Base-by-base conservation (phyloP, 2,113 vertebrate species). In the Salminus brasiliensis region DNA sequence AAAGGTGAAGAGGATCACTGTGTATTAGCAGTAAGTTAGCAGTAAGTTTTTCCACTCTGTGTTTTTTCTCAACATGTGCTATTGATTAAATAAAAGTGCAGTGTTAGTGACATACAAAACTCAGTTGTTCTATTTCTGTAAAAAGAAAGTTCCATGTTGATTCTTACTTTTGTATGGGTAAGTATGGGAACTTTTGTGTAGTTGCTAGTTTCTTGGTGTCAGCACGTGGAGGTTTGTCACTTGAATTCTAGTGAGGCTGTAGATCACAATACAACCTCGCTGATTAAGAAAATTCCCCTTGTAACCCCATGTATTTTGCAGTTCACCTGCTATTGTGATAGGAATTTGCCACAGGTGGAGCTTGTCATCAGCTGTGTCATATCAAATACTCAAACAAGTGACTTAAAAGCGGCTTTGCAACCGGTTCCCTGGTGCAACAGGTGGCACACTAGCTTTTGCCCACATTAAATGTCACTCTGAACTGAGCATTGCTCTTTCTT, bases 211-310 rank as follows among this genome's bases (percentile, higher is more conserved):
- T 81, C 49, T 75, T 43, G 21, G 2, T 55, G 60, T 52, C 63
- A 74, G 63, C 49, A 82, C 34, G n/a, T 0, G 34, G 1, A 23
- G 59, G 76, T 0, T 36, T 82, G 86, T 86, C 84, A 90, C 78
- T 87, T 87, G 88, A 85, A 71, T 85, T 86, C 82, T 83, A 87
- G 82, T 75, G 86, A 75, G 82, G 85, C 80, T 43, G n/a, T 21
- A 30, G 18, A 15, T 36, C 49, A 36, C 15, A 36, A 9, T 67
- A 45, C 87, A 87, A 92, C 78, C 74, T 91, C 89, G 89, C 55
- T 69, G 85, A 79, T 45, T 1, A 81, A 89, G 91, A 90, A 91
- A 91, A 90, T 91, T 93, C 90, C 90, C 91, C 87, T 88, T 91
- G 89, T 87, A 88, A 84, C 87, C 83, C 86, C 81, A 83, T 79